Evolutionary conservation across 2,113 vertebrate species (phyloP).

Genomic region (Ictalurus furcatus): DNA sequence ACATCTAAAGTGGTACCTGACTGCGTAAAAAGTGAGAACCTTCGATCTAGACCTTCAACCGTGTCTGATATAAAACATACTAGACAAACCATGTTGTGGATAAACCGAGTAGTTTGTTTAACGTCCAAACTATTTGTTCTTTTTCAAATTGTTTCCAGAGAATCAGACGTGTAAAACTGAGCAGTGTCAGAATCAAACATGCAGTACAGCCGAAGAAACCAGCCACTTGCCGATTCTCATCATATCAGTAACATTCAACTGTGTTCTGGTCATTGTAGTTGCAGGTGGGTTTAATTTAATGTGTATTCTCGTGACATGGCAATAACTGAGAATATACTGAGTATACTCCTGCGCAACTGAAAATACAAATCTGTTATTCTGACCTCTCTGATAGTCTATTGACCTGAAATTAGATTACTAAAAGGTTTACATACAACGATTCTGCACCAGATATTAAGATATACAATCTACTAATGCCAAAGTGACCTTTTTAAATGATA

Average conservation of each 20-base stretch:
- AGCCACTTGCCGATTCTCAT: accelerated
- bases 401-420: not conserved
- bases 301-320: not conserved
- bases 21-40: not conserved
- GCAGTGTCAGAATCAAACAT: not conserved
- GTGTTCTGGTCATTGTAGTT: not conserved
- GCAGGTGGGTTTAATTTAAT: conserved; percentile 21
- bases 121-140: accelerated
- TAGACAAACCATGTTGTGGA: not conserved
- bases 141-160: not conserved
- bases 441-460: not conserved
- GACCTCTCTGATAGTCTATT: not conserved
- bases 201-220: accelerated
- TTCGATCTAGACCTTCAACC: not conserved
- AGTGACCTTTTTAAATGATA: not conserved
- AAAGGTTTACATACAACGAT: not conserved
- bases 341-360: not conserved
- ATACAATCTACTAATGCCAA: not conserved
- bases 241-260: not conserved
- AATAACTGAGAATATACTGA: not conserved
- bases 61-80: not conserved
- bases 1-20: not conserved
- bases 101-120: not conserved
- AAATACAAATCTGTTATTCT: not conserved
- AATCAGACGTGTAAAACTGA: not conserved